Conservation (phyloP, 2,888 invertebrate species). For the Ischnus inquisitorius region DNA sequence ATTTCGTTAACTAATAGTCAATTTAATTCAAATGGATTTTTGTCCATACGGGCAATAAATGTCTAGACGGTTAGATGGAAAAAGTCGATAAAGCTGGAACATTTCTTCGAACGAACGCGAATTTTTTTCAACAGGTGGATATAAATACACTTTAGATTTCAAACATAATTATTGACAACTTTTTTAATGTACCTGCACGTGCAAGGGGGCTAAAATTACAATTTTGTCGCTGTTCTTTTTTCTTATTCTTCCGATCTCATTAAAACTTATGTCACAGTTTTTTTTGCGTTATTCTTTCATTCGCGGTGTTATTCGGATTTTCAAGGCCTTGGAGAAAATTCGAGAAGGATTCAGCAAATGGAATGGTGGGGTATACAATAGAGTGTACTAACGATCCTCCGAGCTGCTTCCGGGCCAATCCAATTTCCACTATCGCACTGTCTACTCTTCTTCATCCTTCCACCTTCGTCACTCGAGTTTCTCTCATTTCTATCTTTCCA, state of each 20-base stretch:
- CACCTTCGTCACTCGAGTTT: neutral
- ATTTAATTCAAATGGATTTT: neutral
- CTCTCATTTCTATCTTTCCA: slow-evolving; percentile 31
- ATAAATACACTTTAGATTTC: neutral
- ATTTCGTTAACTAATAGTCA: neutral
- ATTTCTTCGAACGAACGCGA: neutral
- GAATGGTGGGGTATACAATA: slow-evolving; percentile 42
- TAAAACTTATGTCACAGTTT: slow-evolving; percentile 33
- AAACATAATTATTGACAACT: neutral
- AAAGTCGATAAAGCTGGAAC: neutral
- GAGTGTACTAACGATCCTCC: slow-evolving; percentile 63
- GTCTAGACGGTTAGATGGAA: neutral
- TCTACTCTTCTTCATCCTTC: slow-evolving; percentile 19
- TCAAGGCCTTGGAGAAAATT: slow-evolving; percentile 35
- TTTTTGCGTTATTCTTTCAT: slow-evolving; percentile 11
- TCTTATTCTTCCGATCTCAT: neutral
- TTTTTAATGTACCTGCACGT: neutral
- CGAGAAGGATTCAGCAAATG: slow-evolving; percentile 19
- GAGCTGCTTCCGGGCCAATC: slow-evolving; percentile 62
- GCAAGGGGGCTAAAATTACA: neutral
- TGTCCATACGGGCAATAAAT: neutral
- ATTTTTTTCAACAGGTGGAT: neutral
- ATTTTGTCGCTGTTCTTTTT: neutral
- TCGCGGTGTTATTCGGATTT: slow-evolving; percentile 47
- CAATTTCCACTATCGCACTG: slow-evolving; percentile 52